These are phyloP conservation scores for Girardinichthys multiradiatus DNA, from an alignment of 2,113 vertebrate genomes.

Conservation along the genomic window DNA sequence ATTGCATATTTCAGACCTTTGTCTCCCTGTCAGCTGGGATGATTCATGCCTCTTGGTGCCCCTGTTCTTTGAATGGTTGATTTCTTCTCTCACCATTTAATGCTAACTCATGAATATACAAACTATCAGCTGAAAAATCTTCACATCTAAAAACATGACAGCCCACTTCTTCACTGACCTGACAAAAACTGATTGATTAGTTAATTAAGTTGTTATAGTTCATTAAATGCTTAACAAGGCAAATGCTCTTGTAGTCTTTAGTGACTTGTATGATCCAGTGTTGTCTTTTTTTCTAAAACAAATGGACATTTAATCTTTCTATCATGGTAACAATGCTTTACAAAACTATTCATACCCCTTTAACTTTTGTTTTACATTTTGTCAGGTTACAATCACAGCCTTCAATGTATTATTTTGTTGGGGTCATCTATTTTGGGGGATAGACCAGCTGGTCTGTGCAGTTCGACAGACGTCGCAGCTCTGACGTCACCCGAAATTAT, in stretches of 20 bases:
- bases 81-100: conserved; percentile 30
- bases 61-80: conserved; percentile 14
- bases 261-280: neutral
- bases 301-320: neutral
- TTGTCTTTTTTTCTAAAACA: neutral
- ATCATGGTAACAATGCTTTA: no score
- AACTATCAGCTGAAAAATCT: conserved; percentile 13
- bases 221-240: neutral
- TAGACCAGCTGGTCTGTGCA: no score
- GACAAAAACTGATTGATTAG: conserved; percentile 4
- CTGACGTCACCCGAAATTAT: no score
- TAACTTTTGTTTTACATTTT: no score
- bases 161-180: neutral
- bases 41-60: conserved; percentile 66
- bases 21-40: conserved; percentile 67
- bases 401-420: no score
- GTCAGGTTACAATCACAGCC: no score
- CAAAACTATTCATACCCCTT: no score
- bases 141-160: conserved; percentile 8
- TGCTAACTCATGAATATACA: conserved; percentile 42
- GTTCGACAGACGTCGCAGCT: no score
- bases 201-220: neutral
- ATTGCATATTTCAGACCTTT: conserved; percentile 71
- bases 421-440: no score
- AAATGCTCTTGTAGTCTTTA: neutral